phyloP scores from a whole-genome alignment of 2,113 vertebrate species.

The Laticauda laticaudata region DNA sequence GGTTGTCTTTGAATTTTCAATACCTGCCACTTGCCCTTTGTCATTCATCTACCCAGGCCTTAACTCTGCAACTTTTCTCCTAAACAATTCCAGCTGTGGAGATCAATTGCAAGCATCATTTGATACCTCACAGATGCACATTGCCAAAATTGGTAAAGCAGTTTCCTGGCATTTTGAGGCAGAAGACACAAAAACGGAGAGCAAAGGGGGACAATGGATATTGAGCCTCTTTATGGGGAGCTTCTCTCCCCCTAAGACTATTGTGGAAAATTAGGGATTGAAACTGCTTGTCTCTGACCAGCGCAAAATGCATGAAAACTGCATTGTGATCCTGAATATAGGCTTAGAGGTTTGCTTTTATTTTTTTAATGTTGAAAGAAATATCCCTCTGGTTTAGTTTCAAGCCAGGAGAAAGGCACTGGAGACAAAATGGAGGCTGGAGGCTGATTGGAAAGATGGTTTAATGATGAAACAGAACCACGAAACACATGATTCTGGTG shows the following conservation, averaged over 20 bases:
- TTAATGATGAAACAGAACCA: too few relatives aligned
- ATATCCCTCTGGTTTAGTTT: too few relatives aligned
- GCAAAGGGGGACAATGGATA: not conserved
- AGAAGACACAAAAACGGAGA: not conserved
- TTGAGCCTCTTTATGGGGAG: not conserved
- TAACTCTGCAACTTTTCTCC: not conserved
- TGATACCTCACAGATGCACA: not conserved
- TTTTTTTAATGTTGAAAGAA: not conserved
- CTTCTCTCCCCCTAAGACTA: not conserved
- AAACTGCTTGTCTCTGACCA: not conserved
- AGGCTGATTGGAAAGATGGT: too few relatives aligned
- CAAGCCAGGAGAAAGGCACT: too few relatives aligned
- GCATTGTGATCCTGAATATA: not conserved
- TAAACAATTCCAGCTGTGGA: not conserved
- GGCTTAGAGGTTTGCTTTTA: not conserved
- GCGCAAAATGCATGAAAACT: not conserved
- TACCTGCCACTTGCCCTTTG: not conserved
- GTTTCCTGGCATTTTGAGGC: not conserved
- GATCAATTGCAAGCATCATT: not conserved
- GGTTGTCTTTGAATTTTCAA: not conserved
- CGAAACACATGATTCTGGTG: too few relatives aligned
- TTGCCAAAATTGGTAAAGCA: not conserved
- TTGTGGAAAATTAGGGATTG: not conserved
- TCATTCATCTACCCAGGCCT: not conserved
- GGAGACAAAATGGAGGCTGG: too few relatives aligned